phyloP scores from a whole-genome alignment of 2,888 invertebrate species.

The Fragum whitleyi region DNA sequence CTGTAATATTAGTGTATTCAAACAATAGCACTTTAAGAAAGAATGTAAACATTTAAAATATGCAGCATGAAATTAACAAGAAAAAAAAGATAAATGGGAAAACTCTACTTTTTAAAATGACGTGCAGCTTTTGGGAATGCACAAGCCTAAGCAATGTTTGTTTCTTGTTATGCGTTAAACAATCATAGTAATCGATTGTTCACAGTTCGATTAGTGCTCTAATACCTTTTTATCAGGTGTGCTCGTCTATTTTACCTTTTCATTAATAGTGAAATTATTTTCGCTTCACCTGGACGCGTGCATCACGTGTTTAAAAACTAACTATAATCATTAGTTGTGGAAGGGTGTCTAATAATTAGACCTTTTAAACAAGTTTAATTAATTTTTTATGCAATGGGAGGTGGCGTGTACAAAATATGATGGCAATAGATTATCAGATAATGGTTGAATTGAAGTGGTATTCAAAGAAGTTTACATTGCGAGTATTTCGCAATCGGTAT shows the following conservation, averaged over 20 bases:
- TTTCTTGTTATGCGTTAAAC: not conserved
- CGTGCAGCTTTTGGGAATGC: no score
- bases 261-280: slow-evolving; percentile 11
- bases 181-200: not conserved
- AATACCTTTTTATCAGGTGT: slow-evolving; percentile 4
- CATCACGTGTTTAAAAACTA: not conserved
- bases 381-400: slow-evolving; percentile 16
- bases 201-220: slow-evolving; percentile 9
- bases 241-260: not conserved
- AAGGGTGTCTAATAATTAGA: slow-evolving; percentile 5
- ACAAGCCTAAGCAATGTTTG: no score
- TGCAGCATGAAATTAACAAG: no score
- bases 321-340: not conserved
- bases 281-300: slow-evolving; percentile 10
- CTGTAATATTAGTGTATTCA: no score
- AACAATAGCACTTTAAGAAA: no score
- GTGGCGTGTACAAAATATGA: slow-evolving; percentile 16
- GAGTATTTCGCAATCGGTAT: not conserved
- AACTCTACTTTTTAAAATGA: no score
- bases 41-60: no score
- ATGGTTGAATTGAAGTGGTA: not conserved
- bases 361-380: slow-evolving; percentile 23
- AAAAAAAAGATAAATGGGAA: no score
- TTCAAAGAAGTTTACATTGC: not conserved
- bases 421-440: slow-evolving; percentile 17